Percentiles rank a stretch among this genome's conserved stretches.
Evolutionary conservation across 2,797 vertebrate species (phyloP).

Genomic region (Picus viridis): DNA sequence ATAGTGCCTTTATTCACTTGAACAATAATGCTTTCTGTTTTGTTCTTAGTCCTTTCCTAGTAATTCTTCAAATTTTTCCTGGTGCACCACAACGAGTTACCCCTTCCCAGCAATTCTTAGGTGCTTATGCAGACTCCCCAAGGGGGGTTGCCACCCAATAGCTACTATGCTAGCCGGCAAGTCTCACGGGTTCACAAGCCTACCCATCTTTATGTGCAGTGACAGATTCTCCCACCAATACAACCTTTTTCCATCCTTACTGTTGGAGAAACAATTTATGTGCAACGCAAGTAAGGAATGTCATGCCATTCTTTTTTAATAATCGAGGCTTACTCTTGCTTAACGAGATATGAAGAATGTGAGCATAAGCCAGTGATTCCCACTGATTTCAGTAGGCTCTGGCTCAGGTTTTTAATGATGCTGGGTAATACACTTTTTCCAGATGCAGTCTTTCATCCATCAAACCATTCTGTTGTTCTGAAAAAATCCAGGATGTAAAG

Average conservation of each 20-base stretch:
- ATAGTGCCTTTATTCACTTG: not conserved
- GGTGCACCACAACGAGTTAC: not conserved
- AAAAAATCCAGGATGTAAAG: slow-evolving; percentile 48
- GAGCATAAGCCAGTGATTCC: slow-evolving; percentile 19
- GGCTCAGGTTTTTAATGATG: slow-evolving; percentile 23
- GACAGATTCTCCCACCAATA: not conserved
- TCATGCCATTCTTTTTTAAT: not conserved
- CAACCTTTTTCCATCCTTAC: not conserved
- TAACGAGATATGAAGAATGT: slow-evolving; percentile 56
- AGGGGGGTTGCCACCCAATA: not conserved
- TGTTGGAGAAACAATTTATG: not conserved
- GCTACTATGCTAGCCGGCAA: not conserved
- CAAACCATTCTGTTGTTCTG: slow-evolving; percentile 49
- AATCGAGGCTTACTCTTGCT: not conserved
- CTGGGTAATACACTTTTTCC: slow-evolving; percentile 46
- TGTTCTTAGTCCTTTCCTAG: not conserved
- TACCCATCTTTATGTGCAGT: not conserved
- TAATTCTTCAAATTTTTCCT: not conserved
- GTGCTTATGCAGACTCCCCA: not conserved
- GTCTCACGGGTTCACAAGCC: not conserved
- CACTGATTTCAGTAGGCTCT: slow-evolving; percentile 39
- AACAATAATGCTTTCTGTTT: not conserved
- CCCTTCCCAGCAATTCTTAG: not conserved
- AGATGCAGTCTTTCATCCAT: slow-evolving; percentile 49
- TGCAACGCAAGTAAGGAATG: not conserved